A percentile compares a stretch with the other conserved stretches of the same genome.
phyloP scores from a whole-genome alignment of 1,140 invertebrate species.

The Orius insidiosus region DNA sequence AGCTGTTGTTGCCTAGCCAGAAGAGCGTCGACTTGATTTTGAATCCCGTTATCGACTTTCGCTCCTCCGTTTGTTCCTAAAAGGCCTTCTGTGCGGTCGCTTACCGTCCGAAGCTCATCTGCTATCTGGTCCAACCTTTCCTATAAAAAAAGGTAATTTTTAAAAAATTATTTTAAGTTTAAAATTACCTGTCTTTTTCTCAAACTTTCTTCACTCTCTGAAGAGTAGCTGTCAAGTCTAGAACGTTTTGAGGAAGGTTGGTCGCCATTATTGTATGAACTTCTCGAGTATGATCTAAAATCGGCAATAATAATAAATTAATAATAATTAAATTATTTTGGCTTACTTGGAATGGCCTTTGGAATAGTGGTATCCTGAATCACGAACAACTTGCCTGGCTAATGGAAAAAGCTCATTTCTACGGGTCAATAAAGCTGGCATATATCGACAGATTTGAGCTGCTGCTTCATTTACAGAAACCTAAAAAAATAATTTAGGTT shows the following conservation, averaged over 20 bases:
- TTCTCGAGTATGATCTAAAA: slow-evolving; percentile 8
- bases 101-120: slow-evolving; percentile 30
- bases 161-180: too few relatives aligned
- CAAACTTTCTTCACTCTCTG: slow-evolving; percentile 27
- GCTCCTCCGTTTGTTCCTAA: slow-evolving; percentile 23
- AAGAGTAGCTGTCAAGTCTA: slow-evolving; percentile 27
- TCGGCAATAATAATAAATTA: neutral
- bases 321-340: neutral
- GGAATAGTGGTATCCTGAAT: slow-evolving; percentile 79
- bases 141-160: too few relatives aligned
- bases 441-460: slow-evolving; percentile 80
- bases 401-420: slow-evolving; percentile 89
- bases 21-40: slow-evolving; percentile 30
- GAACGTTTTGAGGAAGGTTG: slow-evolving; percentile 26
- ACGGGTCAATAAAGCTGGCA: slow-evolving; percentile 75
- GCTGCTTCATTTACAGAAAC: slow-evolving; percentile 94
- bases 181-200: slow-evolving; percentile 24
- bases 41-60: slow-evolving; percentile 23
- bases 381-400: slow-evolving; percentile 81
- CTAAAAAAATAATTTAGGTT: too few relatives aligned
- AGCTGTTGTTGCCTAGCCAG: slow-evolving; percentile 30
- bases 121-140: slow-evolving; percentile 32
- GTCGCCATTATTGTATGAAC: slow-evolving; percentile 18
- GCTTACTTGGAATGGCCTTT: slow-evolving; percentile 52
- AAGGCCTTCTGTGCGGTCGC: slow-evolving; percentile 30